A percentile compares a stretch with the other conserved stretches of the same genome.
phyloP scores from a whole-genome alignment of 2,797 vertebrate genomes.

The Mormyrus hasselquistii region DNA sequence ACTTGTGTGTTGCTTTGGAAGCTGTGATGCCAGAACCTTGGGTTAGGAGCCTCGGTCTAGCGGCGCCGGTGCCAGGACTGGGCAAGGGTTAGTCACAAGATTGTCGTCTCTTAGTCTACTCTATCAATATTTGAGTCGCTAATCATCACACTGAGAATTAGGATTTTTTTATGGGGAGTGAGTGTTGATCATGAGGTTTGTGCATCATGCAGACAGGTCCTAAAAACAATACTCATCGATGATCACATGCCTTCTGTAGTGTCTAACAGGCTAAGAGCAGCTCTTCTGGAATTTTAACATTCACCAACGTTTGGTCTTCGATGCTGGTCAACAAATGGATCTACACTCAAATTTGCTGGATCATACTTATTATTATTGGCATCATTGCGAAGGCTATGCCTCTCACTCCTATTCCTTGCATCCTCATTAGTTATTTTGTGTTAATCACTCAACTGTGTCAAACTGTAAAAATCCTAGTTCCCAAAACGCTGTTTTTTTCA shows the following conservation, averaged over 20 bases:
- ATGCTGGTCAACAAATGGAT: not conserved
- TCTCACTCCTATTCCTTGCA: not conserved
- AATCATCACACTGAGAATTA: conserved; percentile 20
- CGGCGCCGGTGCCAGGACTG: conserved; percentile 59
- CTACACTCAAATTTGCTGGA: not conserved
- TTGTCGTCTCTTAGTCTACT: conserved; percentile 33
- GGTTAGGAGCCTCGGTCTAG: conserved; percentile 55
- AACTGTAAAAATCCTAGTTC: not conserved
- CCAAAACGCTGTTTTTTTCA: not conserved
- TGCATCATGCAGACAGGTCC: not conserved
- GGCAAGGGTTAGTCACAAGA: conserved; percentile 36
- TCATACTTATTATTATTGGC: not conserved
- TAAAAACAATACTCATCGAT: not conserved
- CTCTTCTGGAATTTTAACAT: not conserved
- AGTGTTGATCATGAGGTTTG: not conserved
- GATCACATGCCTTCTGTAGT: not conserved
- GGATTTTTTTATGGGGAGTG: conserved; percentile 2
- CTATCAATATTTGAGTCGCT: conserved; percentile 32
- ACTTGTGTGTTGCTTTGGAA: conserved; percentile 45
- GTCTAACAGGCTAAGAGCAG: not conserved
- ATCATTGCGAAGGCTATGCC: not conserved
- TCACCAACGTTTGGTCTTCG: not conserved
- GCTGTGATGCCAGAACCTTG: conserved; percentile 49
- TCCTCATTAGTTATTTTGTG: not conserved
- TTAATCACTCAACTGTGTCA: not conserved